Percentiles rank a stretch among this genome's conserved stretches.
Evolutionary conservation across 2,113 vertebrate species (phyloP).

Genomic region (Fregata magnificens): DNA sequence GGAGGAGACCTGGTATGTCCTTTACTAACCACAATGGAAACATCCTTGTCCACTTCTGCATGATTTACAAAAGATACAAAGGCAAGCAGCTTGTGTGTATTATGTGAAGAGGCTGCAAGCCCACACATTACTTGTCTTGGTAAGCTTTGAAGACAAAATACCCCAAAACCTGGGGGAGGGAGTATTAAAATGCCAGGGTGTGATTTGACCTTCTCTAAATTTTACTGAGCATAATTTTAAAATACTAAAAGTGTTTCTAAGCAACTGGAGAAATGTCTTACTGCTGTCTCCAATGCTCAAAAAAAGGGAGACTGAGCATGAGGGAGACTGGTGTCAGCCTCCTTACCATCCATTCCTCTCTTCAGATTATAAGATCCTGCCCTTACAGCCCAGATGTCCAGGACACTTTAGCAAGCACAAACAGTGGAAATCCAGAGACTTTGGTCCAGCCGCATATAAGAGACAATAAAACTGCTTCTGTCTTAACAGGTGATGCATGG

Average conservation of each 20-base stretch:
- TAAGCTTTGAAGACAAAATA: neutral
- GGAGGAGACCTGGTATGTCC: accelerated
- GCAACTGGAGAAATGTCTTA: neutral
- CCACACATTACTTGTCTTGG: neutral
- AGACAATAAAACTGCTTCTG: neutral
- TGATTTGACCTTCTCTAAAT: neutral
- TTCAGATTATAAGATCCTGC: neutral
- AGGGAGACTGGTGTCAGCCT: neutral
- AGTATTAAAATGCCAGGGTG: neutral
- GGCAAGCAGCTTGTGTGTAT: neutral
- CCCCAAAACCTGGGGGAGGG: neutral
- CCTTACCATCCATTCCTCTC: neutral
- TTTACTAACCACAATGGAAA: neutral
- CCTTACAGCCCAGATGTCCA: neutral
- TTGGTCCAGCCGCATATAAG: neutral
- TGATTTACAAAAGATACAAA: neutral
- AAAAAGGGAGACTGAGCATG: neutral
- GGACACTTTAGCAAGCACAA: neutral
- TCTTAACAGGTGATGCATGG: neutral
- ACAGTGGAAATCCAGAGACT: neutral
- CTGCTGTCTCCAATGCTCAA: neutral
- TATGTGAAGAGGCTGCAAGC: neutral
- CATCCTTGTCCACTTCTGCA: neutral
- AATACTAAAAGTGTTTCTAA: neutral
- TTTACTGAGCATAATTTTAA: neutral